phyloP scores from a whole-genome alignment of 2,888 invertebrate species.

The Sphecodes monilicornis region DNA sequence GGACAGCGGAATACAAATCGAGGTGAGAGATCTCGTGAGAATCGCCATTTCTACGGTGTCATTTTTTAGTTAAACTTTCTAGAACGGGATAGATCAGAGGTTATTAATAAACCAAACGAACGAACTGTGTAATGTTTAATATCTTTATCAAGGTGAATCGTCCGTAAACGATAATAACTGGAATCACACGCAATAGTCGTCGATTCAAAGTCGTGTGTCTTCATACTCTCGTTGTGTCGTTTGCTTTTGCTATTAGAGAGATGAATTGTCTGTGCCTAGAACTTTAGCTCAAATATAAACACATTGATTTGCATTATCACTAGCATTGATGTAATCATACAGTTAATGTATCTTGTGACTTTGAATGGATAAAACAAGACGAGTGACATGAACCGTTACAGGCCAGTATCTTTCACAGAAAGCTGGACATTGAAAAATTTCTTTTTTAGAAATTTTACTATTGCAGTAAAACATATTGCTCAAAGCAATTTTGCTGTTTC shows the following conservation, averaged over 20 bases:
- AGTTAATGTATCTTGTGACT: neutral
- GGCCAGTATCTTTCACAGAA: neutral
- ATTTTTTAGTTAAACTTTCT: neutral
- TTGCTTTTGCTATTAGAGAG: neutral
- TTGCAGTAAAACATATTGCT: neutral
- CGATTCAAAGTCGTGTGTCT: too few relatives aligned
- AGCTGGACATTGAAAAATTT: neutral
- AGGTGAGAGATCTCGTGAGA: slow-evolving; percentile 82
- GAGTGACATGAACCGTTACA: neutral
- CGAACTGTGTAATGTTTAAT: neutral
- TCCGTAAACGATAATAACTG: neutral
- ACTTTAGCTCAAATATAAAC: too few relatives aligned
- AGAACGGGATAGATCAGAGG: neutral
- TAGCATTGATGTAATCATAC: neutral
- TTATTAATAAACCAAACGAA: neutral
- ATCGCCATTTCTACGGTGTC: neutral
- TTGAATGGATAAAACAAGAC: neutral
- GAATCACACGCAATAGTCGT: too few relatives aligned
- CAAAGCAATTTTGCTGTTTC: neutral
- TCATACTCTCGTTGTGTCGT: too few relatives aligned
- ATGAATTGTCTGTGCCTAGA: neutral
- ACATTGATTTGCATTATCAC: too few relatives aligned
- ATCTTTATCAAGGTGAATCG: neutral
- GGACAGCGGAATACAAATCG: slow-evolving; percentile 91
- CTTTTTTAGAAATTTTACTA: neutral